Conservation (phyloP, 2,888 invertebrate species). For the Eupithecia insigniata region DNA sequence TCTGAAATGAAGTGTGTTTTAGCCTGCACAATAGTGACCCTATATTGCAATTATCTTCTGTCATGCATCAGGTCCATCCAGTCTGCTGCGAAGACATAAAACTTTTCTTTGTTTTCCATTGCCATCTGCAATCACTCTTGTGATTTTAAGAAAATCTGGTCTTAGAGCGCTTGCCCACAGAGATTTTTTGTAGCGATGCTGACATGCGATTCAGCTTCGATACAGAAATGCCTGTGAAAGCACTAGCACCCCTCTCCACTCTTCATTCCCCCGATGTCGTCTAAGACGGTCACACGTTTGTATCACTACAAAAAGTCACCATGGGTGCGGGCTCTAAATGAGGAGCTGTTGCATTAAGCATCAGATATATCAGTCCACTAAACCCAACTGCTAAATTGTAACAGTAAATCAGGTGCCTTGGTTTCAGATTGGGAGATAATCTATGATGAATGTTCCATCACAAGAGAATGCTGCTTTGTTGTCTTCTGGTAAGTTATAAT, state of each 20-base stretch:
- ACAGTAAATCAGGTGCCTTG: background rate
- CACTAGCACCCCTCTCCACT: too few relatives aligned
- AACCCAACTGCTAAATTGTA: background rate
- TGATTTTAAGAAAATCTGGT: background rate
- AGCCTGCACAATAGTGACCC: background rate
- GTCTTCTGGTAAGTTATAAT: constrained; percentile 69
- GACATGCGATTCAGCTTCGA: too few relatives aligned
- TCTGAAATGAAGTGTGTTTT: background rate
- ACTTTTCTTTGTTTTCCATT: background rate
- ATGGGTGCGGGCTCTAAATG: background rate
- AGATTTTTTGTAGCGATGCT: too few relatives aligned
- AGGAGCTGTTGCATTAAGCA: background rate
- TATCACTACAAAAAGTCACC: too few relatives aligned
- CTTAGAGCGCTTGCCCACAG: too few relatives aligned
- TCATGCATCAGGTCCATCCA: background rate
- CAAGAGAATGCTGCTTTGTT: constrained; percentile 71
- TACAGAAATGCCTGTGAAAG: too few relatives aligned
- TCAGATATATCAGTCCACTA: background rate
- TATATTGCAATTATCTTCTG: background rate
- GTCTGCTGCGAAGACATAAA: background rate
- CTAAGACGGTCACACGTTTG: too few relatives aligned
- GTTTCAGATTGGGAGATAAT: constrained; percentile 3
- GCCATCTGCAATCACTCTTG: background rate
- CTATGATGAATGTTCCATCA: constrained; percentile 64
- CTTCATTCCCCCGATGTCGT: too few relatives aligned